Percentiles rank a stretch among this genome's conserved stretches.
Conservation (phyloP, 2,113 vertebrate genomes). For the Fregata magnificens region DNA sequence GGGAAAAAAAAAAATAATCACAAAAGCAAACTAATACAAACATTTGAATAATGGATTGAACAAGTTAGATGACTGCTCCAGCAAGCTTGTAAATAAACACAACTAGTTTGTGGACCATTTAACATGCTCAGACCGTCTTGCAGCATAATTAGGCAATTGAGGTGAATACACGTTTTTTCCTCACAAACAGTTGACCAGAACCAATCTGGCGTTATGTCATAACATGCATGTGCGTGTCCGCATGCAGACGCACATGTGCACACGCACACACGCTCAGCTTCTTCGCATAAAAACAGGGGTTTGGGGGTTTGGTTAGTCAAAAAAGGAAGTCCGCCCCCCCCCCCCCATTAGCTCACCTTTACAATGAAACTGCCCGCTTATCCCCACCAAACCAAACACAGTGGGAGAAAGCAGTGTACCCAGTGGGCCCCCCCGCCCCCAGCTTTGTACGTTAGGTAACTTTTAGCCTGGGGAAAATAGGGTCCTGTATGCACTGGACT, state of each 20-base stretch:
- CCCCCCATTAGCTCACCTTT: neutral
- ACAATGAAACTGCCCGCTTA: neutral
- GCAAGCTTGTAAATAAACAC: neutral
- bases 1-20: neutral
- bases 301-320: neutral
- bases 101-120: constrained; percentile 6
- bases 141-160: constrained; percentile 15
- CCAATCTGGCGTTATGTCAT: neutral
- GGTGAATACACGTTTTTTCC: neutral
- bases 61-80: neutral
- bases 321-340: neutral
- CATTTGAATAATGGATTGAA: neutral
- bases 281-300: neutral
- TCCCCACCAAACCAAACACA: neutral
- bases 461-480: neutral
- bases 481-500: neutral
- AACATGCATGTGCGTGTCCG: rapidly evolving
- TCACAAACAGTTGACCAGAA: constrained; percentile 1
- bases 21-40: neutral
- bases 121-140: neutral
- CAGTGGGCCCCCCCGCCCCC: neutral
- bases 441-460: too few species aligned
- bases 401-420: neutral
- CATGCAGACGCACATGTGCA: rapidly evolving
- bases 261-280: neutral